Percentiles rank a stretch among this genome's conserved stretches.
phyloP scores from a whole-genome alignment of 2,888 invertebrate genomes.

The Latrodectus elegans region DNA sequence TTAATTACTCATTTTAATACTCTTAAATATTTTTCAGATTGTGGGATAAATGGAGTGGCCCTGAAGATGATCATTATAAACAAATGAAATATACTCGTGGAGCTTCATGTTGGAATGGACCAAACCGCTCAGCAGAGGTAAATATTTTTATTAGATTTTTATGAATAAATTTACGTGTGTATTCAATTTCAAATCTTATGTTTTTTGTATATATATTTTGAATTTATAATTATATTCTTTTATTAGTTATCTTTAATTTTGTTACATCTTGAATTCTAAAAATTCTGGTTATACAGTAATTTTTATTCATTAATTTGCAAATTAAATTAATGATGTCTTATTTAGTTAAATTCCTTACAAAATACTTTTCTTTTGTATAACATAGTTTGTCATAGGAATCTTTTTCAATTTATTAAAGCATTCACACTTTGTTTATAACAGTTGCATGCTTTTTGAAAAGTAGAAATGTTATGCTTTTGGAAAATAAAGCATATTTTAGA shows the following conservation, averaged over 20 bases:
- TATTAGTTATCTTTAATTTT: not conserved
- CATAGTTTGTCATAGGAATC: too few species aligned
- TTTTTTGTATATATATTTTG: not conserved
- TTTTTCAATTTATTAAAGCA: too few species aligned
- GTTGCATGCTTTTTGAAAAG: too few species aligned
- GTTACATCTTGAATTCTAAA: not conserved
- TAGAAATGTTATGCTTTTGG: too few species aligned
- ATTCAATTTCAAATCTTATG: not conserved
- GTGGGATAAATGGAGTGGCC: conserved; percentile 44
- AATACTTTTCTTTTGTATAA: too few species aligned
- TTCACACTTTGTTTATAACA: too few species aligned
- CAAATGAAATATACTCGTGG: conserved; percentile 77
- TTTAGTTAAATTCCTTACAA: too few species aligned
- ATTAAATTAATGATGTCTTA: too few species aligned
- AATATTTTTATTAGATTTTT: conserved; percentile 72
- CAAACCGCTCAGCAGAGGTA: conserved; percentile 89
- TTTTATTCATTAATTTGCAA: too few species aligned
- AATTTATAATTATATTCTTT: not conserved
- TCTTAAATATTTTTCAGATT: conserved; percentile 25
- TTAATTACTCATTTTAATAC: not conserved
- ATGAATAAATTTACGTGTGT: not conserved
- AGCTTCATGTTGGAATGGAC: conserved; percentile 98
- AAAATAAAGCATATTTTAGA: too few species aligned
- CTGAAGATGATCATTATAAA: conserved; percentile 31
- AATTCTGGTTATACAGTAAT: not conserved